Conservation (phyloP, 1,140 invertebrate genomes). For the Drosophila neocordata region DNA sequence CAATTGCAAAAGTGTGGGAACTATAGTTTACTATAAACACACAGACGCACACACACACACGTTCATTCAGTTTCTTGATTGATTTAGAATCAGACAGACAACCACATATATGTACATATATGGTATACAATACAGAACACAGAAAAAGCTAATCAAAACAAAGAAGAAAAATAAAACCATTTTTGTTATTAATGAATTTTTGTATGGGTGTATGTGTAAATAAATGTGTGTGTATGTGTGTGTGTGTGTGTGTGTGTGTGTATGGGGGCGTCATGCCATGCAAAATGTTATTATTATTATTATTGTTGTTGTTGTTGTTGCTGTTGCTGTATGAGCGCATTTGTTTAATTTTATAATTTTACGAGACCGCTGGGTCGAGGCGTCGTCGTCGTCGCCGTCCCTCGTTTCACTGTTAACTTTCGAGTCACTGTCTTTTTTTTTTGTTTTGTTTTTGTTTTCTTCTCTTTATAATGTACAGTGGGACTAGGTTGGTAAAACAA, state of each 20-base stretch:
- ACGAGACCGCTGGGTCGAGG: not conserved
- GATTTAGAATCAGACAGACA: slow-evolving; percentile 8
- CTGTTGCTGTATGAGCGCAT: slow-evolving; percentile 22
- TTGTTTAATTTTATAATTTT: slow-evolving; percentile 41
- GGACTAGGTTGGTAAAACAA: not conserved
- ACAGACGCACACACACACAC: not conserved
- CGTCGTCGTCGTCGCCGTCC: not conserved
- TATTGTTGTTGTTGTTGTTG: slow-evolving; percentile 10
- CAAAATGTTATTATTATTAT: slow-evolving; percentile 15
- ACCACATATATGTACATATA: not conserved
- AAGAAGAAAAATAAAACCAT: not conserved
- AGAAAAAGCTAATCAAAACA: slow-evolving; percentile 3
- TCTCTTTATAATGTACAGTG: not conserved
- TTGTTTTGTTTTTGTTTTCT: not conserved
- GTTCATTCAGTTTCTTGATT: slow-evolving; percentile 18
- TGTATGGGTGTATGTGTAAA: slow-evolving; percentile 10
- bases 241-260: not conserved
- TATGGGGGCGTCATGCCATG: slow-evolving; percentile 3
- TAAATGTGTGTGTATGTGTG: not conserved
- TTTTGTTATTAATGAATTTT: slow-evolving; percentile 15
- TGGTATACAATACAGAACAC: not conserved
- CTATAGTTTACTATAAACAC: not conserved
- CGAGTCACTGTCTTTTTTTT: not conserved
- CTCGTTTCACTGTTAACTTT: slow-evolving; percentile 1
- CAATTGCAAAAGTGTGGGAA: slow-evolving; percentile 26